These are phyloP conservation scores for Tribolium castaneum DNA, from an alignment of 1,140 invertebrate species.

Conservation along the genomic window DNA sequence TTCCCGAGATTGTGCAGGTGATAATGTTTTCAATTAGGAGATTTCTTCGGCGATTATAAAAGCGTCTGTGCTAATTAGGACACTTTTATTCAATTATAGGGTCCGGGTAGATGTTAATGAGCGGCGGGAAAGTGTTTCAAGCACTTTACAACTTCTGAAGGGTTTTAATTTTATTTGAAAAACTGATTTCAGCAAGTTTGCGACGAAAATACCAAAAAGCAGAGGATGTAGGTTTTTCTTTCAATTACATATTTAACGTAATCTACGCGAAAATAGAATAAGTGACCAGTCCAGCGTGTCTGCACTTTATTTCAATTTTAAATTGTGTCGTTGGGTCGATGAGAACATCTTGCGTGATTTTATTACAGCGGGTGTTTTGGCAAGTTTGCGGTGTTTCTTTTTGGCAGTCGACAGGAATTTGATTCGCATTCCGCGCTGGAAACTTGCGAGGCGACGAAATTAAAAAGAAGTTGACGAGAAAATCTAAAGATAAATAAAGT, in stretches of 20 bases:
- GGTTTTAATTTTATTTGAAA: slow-evolving; percentile 49
- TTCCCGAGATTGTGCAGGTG: slow-evolving; percentile 8
- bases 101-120: slow-evolving; percentile 46
- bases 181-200: slow-evolving; percentile 43
- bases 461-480: slow-evolving; percentile 25
- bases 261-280: too few species aligned
- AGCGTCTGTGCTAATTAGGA: slow-evolving; percentile 42
- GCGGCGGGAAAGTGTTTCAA: slow-evolving; percentile 39
- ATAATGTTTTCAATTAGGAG: slow-evolving; percentile 28
- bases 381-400: slow-evolving; percentile 26
- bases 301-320: too few species aligned
- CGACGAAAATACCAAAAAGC: slow-evolving; percentile 41
- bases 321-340: not conserved
- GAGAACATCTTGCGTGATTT: not conserved
- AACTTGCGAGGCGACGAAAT: slow-evolving; percentile 4
- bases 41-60: slow-evolving; percentile 25
- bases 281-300: too few species aligned
- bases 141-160: slow-evolving; percentile 46
- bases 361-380: not conserved
- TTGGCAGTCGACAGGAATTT: not conserved
- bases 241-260: too few species aligned
- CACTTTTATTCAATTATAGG: slow-evolving; percentile 50
- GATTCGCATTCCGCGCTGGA: not conserved
- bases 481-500: slow-evolving; percentile 40
- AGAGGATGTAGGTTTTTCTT: too few species aligned